phyloP scores from a whole-genome alignment of 2,888 invertebrate genomes.

The Formica aserva region DNA sequence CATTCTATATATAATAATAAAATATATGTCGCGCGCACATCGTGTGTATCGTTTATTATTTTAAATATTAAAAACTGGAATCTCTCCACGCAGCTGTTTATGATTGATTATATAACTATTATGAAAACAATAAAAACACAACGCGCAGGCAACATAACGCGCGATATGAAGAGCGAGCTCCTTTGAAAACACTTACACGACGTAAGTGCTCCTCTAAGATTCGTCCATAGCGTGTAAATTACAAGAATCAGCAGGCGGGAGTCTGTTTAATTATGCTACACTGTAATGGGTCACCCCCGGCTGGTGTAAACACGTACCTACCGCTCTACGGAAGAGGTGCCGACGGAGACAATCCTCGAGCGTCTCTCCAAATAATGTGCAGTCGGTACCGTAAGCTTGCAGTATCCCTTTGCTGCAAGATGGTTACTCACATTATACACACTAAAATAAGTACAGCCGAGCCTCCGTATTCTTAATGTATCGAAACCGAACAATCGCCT shows the following conservation, averaged over 20 bases:
- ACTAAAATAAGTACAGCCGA: constrained; percentile 4
- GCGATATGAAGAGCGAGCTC: constrained; percentile 41
- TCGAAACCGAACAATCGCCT: background rate
- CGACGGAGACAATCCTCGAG: constrained; percentile 63
- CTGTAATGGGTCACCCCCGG: constrained; percentile 58
- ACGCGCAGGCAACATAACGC: background rate
- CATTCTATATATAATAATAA: background rate
- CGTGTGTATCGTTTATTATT: constrained; percentile 16
- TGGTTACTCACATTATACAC: background rate
- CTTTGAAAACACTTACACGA: constrained; percentile 17
- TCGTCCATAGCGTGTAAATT: constrained; percentile 65
- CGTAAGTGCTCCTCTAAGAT: constrained; percentile 36
- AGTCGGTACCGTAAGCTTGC: constrained; percentile 6
- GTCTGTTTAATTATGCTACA: constrained; percentile 74
- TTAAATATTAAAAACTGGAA: background rate
- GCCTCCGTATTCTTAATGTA: background rate
- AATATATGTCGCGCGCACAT: background rate
- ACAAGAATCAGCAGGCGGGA: constrained; percentile 57
- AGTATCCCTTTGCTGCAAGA: background rate
- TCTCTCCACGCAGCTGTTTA: background rate
- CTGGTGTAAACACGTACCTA: constrained; percentile 66
- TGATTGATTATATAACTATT: constrained; percentile 56
- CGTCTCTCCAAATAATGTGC: constrained; percentile 36
- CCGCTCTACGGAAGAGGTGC: constrained; percentile 43
- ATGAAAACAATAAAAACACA: constrained; percentile 25